Conservation (phyloP, 2,113 vertebrate genomes). For the Danionella cerebrum region DNA sequence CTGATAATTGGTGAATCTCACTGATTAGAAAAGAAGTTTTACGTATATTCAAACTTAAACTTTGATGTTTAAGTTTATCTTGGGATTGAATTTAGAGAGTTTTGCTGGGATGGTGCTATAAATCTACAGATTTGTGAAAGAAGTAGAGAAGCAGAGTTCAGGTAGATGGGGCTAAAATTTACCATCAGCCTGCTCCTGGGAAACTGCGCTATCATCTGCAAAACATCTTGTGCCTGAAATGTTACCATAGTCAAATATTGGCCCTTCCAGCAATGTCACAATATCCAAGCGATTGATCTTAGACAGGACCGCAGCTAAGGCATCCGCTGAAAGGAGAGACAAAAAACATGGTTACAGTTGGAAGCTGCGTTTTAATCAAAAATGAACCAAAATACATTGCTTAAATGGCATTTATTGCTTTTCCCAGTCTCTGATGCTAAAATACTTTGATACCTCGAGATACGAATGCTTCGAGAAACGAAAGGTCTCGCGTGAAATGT, state of each 20-base stretch:
- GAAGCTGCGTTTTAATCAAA: too few species aligned
- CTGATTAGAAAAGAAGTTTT: slow-evolving; percentile 16
- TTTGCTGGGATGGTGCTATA: slow-evolving; percentile 44
- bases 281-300: slow-evolving; percentile 99
- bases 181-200: slow-evolving; percentile 97
- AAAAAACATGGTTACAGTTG: slow-evolving; percentile 4
- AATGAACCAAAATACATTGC: too few species aligned
- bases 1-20: not conserved
- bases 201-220: slow-evolving; percentile 95
- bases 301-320: slow-evolving; percentile 94
- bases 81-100: slow-evolving; percentile 26
- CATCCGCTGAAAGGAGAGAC: slow-evolving; percentile 82
- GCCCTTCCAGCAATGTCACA: slow-evolving; percentile 98
- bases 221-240: slow-evolving; percentile 99
- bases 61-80: slow-evolving; percentile 25
- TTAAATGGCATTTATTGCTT: too few species aligned
- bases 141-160: slow-evolving; percentile 62
- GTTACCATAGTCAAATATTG: slow-evolving; percentile 99
- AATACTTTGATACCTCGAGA: too few species aligned
- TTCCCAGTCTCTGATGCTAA: too few species aligned
- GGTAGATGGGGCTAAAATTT: slow-evolving; percentile 80
- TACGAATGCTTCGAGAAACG: too few species aligned
- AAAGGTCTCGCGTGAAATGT: too few species aligned
- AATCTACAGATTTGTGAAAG: slow-evolving; percentile 46
- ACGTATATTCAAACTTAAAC: slow-evolving; percentile 5